Percentiles rank a stretch among this genome's conserved stretches.
Evolutionary conservation across 2,888 invertebrate genomes (phyloP).

Genomic region (Crepidodera aurea): DNA sequence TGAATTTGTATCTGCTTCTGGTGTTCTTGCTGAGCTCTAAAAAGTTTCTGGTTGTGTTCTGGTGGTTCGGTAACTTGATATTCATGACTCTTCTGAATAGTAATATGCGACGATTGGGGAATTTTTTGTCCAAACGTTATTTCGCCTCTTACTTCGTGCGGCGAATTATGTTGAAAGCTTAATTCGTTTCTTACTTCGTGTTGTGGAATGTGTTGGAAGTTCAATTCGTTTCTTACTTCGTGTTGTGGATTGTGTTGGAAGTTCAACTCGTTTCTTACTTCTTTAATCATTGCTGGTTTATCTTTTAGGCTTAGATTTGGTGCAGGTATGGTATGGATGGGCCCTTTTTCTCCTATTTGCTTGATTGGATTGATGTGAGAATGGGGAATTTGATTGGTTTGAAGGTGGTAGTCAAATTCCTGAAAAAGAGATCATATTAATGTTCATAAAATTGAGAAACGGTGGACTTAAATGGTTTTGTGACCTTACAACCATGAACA

Average conservation of each 20-base stretch:
- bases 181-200: slow-evolving; percentile 15
- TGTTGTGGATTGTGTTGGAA: neutral
- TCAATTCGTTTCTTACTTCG: no score
- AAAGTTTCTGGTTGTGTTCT: slow-evolving; percentile 48
- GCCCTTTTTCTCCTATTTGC: slow-evolving; percentile 67
- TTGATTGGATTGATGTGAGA: slow-evolving; percentile 55
- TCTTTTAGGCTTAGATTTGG: slow-evolving; percentile 79
- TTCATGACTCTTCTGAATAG: slow-evolving; percentile 51
- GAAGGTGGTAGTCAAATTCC: slow-evolving; percentile 57
- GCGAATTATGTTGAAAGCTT: slow-evolving; percentile 23
- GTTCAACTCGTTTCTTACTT: slow-evolving; percentile 42
- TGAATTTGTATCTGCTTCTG: slow-evolving; percentile 47
- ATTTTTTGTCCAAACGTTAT: slow-evolving; percentile 13
- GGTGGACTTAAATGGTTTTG: no score
- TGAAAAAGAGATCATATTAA: slow-evolving; percentile 28
- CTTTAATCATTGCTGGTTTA: slow-evolving; percentile 66
- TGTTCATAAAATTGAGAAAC: no score
- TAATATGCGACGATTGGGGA: slow-evolving; percentile 24
- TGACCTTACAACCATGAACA: no score
- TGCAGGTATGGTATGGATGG: slow-evolving; percentile 87
- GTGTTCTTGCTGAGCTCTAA: slow-evolving; percentile 43
- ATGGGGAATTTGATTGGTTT: slow-evolving; percentile 56
- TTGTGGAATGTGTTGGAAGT: slow-evolving; percentile 21
- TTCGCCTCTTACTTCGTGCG: neutral
- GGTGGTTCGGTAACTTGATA: slow-evolving; percentile 67